Evolutionary conservation across 2,888 invertebrate genomes (phyloP).

Genomic region (Hydroisotoma schaefferi): DNA sequence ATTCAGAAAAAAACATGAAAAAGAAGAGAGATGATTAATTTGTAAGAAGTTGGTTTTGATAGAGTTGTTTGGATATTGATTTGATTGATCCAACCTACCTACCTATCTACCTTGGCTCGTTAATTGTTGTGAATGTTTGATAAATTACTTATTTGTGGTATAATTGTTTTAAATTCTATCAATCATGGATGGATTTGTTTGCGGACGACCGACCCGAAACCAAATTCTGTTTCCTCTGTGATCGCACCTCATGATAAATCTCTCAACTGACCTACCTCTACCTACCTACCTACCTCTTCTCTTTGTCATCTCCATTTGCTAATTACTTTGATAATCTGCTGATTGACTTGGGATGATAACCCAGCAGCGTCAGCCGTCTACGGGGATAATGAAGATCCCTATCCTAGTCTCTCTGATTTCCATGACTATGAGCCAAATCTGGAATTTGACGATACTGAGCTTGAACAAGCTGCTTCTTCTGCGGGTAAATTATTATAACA

Average conservation of each 20-base stretch:
- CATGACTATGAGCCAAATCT: conserved; percentile 93
- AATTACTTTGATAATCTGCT: not conserved
- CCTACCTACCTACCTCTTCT: too few relatives aligned
- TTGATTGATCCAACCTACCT: too few relatives aligned
- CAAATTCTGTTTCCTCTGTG: conserved; percentile 2
- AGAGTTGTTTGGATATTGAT: too few relatives aligned
- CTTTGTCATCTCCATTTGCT: conserved; percentile 2
- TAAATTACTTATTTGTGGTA: too few relatives aligned
- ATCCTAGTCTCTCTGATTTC: conserved; percentile 83
- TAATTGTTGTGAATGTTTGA: too few relatives aligned
- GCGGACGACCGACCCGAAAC: not conserved
- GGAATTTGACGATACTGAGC: conserved; percentile 93
- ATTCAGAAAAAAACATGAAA: too few relatives aligned
- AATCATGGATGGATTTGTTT: conserved; percentile 5
- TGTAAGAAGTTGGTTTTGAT: too few relatives aligned
- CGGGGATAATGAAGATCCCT: conserved; percentile 63
- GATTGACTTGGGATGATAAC: too few relatives aligned
- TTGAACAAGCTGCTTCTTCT: conserved; percentile 66
- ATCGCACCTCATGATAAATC: not conserved
- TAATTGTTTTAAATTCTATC: too few relatives aligned
- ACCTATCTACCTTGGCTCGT: too few relatives aligned
- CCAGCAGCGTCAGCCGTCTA: conserved; percentile 9
- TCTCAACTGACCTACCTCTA: too few relatives aligned
- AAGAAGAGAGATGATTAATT: not conserved
- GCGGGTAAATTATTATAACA: conserved; percentile 57